Percentiles rank a stretch among this genome's conserved stretches.
These are phyloP conservation scores for Coelinius sp. DNA, from an alignment of 2,888 invertebrate genomes.

Conservation along the genomic window DNA sequence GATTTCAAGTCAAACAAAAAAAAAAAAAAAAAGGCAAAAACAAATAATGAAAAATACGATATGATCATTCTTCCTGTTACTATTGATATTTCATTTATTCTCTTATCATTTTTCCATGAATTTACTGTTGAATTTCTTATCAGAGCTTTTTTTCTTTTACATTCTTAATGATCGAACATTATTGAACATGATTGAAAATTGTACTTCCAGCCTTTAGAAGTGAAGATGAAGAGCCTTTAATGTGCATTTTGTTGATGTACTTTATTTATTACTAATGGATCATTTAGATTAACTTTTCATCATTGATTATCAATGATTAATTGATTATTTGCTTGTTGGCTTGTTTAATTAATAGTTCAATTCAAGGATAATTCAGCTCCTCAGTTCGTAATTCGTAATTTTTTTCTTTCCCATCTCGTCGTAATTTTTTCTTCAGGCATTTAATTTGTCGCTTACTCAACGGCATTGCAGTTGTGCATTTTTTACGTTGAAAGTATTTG, in stretches of 20 bases:
- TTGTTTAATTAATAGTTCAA: constrained; percentile 38
- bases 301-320: constrained; percentile 49
- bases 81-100: constrained; percentile 21
- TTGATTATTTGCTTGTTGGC: constrained; percentile 42
- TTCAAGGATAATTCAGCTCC: no score
- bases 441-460: constrained; percentile 23
- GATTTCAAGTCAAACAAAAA: background rate
- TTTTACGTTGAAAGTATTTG: constrained; percentile 35
- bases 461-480: constrained; percentile 25
- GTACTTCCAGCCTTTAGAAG: constrained; percentile 25
- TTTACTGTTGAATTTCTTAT: constrained; percentile 9
- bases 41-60: background rate
- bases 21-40: background rate
- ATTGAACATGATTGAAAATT: background rate
- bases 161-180: no score
- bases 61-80: background rate
- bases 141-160: background rate
- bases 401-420: background rate
- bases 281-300: constrained; percentile 46
- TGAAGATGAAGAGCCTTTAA: constrained; percentile 10
- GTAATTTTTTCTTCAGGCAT: constrained; percentile 25
- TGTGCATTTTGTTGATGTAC: constrained; percentile 41
- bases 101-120: constrained; percentile 6
- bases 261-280: constrained; percentile 55
- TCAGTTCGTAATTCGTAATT: no score